Percentiles rank a stretch among this genome's conserved stretches.
Conservation (phyloP, 2,888 invertebrate genomes). For the Zhuqinia jingwanae region DNA sequence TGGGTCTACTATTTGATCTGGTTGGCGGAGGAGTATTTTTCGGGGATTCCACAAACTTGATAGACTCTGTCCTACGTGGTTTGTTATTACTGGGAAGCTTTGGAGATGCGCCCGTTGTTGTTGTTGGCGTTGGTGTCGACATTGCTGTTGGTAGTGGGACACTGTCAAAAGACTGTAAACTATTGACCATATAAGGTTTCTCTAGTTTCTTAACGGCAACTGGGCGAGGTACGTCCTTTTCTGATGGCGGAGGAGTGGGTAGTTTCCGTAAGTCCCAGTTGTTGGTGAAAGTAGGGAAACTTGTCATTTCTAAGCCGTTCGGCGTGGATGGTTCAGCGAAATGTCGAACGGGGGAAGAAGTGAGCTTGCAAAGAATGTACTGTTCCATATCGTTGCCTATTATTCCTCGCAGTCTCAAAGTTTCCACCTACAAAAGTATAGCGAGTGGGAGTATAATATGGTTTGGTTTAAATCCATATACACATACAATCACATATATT, state of each 20-base stretch:
- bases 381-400: conserved; percentile 64
- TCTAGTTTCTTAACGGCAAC: conserved; percentile 55
- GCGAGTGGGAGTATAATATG: no score
- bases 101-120: background rate
- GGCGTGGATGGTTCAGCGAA: background rate
- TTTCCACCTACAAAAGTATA: no score
- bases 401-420: conserved; percentile 22
- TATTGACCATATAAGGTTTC: conserved; percentile 60
- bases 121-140: background rate
- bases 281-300: conserved; percentile 12
- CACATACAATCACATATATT: no score
- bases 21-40: background rate
- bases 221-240: background rate
- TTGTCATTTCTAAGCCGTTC: background rate
- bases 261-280: conserved; percentile 72
- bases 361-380: conserved; percentile 68
- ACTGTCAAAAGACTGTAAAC: conserved; percentile 61
- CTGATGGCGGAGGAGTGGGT: conserved; percentile 69
- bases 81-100: background rate
- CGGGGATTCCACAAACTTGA: conserved; percentile 52
- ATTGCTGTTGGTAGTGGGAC: background rate
- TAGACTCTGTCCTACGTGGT: conserved; percentile 56
- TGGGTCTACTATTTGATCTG: background rate
- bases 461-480: no score
- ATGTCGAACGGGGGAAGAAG: background rate